A percentile compares a stretch with the other conserved stretches of the same genome.
phyloP scores from a whole-genome alignment of 2,888 invertebrate genomes.

The Volucella inflata region DNA sequence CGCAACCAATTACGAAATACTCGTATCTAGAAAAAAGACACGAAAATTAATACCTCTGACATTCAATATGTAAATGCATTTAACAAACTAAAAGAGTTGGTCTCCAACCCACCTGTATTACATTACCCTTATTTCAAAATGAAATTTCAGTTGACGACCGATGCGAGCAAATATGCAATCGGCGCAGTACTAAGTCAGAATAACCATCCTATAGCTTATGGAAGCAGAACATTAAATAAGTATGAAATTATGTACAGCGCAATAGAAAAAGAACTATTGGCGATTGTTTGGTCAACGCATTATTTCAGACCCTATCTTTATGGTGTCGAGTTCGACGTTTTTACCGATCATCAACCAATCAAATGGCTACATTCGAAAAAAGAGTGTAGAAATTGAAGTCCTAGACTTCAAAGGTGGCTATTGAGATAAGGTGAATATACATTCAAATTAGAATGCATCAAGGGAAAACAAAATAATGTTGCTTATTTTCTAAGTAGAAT shows the following conservation, averaged over 20 bases:
- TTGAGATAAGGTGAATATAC: constrained; percentile 45
- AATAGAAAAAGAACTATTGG: constrained; percentile 38
- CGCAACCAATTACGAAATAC: too few species aligned
- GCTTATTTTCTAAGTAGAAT: constrained; percentile 32
- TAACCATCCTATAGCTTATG: constrained; percentile 6
- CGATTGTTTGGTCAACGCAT: too few species aligned
- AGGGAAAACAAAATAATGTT: constrained; percentile 51
- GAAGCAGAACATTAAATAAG: constrained; percentile 14
- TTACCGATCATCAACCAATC: too few species aligned
- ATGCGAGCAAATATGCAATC: constrained; percentile 28
- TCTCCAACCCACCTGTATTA: constrained; percentile 10
- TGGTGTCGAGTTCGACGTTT: too few species aligned
- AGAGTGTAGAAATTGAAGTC: constrained; percentile 32
- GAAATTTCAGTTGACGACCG: too few species aligned
- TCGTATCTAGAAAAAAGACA: neutral
- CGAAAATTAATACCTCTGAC: constrained; percentile 16
- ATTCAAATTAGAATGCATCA: constrained; percentile 45
- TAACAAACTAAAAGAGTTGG: constrained; percentile 22
- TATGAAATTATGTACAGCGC: constrained; percentile 26
- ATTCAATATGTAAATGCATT: constrained; percentile 19
- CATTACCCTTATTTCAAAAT: too few species aligned
- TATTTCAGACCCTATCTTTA: too few species aligned
- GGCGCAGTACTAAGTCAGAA: constrained; percentile 6
- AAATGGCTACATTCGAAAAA: constrained; percentile 33
- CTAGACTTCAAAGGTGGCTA: constrained; percentile 46